These are phyloP conservation scores for Typhlomys cinereus DNA, from an alignment of 2,113 vertebrate species.

Conservation along the genomic window DNA sequence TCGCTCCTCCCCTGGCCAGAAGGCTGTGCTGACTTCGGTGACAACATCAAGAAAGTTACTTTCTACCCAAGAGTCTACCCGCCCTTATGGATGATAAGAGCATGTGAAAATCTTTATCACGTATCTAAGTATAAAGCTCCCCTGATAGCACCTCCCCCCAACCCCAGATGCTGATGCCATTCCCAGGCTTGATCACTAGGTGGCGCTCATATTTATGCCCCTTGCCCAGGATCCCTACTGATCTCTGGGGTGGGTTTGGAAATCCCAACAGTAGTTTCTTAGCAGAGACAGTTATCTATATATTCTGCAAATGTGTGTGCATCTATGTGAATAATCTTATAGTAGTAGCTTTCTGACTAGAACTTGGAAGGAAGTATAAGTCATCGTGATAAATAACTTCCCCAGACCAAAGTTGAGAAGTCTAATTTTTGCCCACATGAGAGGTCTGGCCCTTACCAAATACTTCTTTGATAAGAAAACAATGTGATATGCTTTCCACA, in stretches of 20 bases:
- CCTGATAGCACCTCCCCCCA: too few species aligned
- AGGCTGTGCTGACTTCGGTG: not conserved
- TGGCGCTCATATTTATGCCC: conserved; percentile 41
- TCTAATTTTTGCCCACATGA: not conserved
- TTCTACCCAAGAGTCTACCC: not conserved
- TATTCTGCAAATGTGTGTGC: not conserved
- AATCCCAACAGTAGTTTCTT: not conserved
- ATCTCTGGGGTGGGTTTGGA: not conserved
- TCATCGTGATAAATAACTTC: not conserved
- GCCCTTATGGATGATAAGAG: not conserved
- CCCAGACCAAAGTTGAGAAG: conserved; percentile 37
- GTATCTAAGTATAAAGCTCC: not conserved
- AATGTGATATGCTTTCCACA: not conserved
- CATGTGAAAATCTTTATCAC: not conserved
- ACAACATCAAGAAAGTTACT: not conserved
- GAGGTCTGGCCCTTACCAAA: not conserved
- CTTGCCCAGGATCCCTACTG: not conserved
- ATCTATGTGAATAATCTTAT: not conserved
- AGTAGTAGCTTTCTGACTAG: conserved; percentile 16
- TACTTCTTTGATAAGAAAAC: conserved; percentile 6
- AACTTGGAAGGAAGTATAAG: not conserved
- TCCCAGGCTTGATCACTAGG: conserved; percentile 46
- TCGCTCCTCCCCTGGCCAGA: not conserved
- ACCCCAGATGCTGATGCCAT: not conserved
- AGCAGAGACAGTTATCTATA: not conserved